These are phyloP conservation scores for Stenurella melanura DNA, from an alignment of 2,888 invertebrate species.

Conservation along the genomic window DNA sequence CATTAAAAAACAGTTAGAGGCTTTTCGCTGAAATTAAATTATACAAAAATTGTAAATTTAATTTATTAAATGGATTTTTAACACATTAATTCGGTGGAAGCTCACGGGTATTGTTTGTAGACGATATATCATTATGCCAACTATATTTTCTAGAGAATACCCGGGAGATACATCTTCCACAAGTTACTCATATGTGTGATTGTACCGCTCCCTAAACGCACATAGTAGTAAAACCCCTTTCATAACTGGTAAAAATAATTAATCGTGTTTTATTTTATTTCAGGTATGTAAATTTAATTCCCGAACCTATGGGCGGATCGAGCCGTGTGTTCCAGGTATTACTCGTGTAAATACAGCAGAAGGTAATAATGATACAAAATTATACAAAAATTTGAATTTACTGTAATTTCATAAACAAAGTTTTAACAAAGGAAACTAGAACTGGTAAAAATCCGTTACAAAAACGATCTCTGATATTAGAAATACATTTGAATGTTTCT, in stretches of 20 bases:
- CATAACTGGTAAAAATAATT: slow-evolving; percentile 31
- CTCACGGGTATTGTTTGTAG: background rate
- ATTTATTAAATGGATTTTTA: slow-evolving; percentile 28
- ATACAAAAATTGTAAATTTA: background rate
- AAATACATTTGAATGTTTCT: too few species aligned
- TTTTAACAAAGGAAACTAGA: too few species aligned
- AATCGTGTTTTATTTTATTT: slow-evolving; percentile 36
- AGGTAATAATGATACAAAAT: too few species aligned
- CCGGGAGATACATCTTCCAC: slow-evolving; percentile 16
- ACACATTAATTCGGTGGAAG: background rate
- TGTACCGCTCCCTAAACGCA: slow-evolving; percentile 15
- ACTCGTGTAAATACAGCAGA: background rate
- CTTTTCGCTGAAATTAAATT: background rate
- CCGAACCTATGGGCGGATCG: slow-evolving; percentile 22
- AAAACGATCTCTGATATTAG: too few species aligned
- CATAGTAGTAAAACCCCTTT: slow-evolving; percentile 13
- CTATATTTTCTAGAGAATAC: slow-evolving; percentile 16
- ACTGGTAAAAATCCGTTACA: too few species aligned
- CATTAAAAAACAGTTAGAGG: background rate
- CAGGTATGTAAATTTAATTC: slow-evolving; percentile 39
- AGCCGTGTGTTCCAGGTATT: background rate
- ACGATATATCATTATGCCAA: slow-evolving; percentile 19
- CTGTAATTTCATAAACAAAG: too few species aligned
- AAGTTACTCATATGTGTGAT: slow-evolving; percentile 24
- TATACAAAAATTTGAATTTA: background rate